Base-by-base conservation (phyloP, 2,888 invertebrate species). In the Drosophila prolongata region DNA sequence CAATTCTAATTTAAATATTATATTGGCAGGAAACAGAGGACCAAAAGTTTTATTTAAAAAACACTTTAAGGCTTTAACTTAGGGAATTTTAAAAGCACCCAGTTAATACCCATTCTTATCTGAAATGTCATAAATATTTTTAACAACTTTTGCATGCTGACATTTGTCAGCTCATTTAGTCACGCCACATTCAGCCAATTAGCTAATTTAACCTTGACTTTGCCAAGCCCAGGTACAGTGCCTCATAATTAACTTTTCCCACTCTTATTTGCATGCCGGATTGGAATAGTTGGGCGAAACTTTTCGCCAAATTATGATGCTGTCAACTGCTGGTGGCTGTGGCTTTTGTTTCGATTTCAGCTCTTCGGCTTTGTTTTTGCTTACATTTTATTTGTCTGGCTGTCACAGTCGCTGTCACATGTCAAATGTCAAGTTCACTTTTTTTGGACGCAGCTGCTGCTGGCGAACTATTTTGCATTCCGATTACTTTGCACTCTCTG, bases 1-100 rank as follows among this genome's bases (percentile, higher is more conserved):
- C 79, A 82, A 69, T 79, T 82, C 73, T 65, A 84, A 82, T 83
- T 83, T 82, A 77, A 76, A 77, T 80, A 73, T 79, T 78, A 73
- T 77, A 80, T 85, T 80, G 50, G 43, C 44, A 27, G 60, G 10
- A 37, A 1, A 10, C 16, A 11, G 9, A 13, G 10, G 11, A 11
- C 2, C 10, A 6, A 4, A 30, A 37, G 8, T 13, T 34, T 13
- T 34, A 24, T 30, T 19, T 52, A n/a, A 37, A 37, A 6, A 35
- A 27, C 44, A 52, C 34, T 35, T 11, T 24, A 10, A 13, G 27
- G 8, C 6, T 27, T 14, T 0, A 19, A 27, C 8, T 54, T 35
- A 30, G 30, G 19, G 46, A 44, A 16, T 37, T 61, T 46, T 19
- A 50, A 46, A 16, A 38, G 14, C n/a, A 34, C 34, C 9, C 6